A percentile compares a stretch with the other conserved stretches of the same genome.
Evolutionary conservation across 2,888 invertebrate genomes (phyloP).

Genomic region (Dendrolimus houi): DNA sequence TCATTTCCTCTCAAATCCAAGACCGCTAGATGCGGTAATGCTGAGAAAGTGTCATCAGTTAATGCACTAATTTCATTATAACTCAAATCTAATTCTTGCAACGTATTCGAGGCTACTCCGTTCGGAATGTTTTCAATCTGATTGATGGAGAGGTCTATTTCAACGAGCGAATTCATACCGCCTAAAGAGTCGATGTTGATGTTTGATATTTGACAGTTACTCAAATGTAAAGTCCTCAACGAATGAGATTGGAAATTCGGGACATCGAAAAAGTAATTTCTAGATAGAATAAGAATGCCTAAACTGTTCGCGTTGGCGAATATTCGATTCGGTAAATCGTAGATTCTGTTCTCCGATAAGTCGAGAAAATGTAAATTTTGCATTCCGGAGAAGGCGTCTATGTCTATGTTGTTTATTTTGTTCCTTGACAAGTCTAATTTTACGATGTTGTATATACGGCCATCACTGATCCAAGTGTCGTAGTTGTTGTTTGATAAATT

Average conservation of each 20-base stretch:
- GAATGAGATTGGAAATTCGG: conserved; percentile 75
- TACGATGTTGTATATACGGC: conserved; percentile 50
- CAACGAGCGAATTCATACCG: conserved; percentile 74
- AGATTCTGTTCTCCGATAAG: conserved; percentile 81
- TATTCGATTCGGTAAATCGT: conserved; percentile 68
- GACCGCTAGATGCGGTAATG: conserved; percentile 78
- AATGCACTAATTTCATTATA: conserved; percentile 77
- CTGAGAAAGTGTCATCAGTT: conserved; percentile 77
- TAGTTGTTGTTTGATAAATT: conserved; percentile 78
- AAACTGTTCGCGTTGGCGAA: conserved; percentile 77
- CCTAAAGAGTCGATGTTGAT: conserved; percentile 68
- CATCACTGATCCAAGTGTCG: conserved; percentile 46
- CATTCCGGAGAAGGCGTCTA: conserved; percentile 76
- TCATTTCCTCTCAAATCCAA: conserved; percentile 84
- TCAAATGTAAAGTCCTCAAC: conserved; percentile 74
- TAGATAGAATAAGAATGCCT: conserved; percentile 77
- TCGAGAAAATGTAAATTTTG: conserved; percentile 76
- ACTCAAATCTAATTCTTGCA: conserved; percentile 78
- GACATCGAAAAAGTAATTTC: conserved; percentile 78
- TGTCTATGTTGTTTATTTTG: conserved; percentile 76
- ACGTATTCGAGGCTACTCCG: conserved; percentile 71
- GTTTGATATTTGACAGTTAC: conserved; percentile 78
- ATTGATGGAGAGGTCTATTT: conserved; percentile 81
- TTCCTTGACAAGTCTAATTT: conserved; percentile 81
- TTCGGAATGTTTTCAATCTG: conserved; percentile 78